phyloP scores from a whole-genome alignment of 2,113 vertebrate genomes.

The Eolophus roseicapilla region DNA sequence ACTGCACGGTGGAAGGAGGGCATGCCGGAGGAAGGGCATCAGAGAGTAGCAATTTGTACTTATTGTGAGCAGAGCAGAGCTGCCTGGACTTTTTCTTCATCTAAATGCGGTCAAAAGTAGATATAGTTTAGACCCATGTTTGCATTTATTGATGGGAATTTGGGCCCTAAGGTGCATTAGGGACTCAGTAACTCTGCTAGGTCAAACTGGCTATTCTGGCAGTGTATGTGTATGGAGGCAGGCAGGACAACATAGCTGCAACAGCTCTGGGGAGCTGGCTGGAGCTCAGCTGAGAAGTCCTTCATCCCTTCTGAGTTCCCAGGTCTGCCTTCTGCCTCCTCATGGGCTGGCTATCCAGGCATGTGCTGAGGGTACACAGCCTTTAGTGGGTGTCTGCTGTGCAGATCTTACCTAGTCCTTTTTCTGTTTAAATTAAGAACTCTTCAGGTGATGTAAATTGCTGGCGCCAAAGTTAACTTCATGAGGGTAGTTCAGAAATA shows the following conservation, averaged over 20 bases:
- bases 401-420: not conserved
- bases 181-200: not conserved
- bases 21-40: not conserved
- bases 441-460: not conserved
- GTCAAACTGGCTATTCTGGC: not conserved
- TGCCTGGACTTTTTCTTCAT: not conserved
- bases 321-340: not conserved
- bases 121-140: not conserved
- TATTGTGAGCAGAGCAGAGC: not conserved
- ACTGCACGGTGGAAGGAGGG: not conserved
- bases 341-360: not conserved
- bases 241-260: fast-evolving
- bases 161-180: not conserved
- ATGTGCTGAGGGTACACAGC: not conserved
- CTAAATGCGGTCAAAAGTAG: not conserved
- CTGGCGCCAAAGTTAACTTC: not conserved
- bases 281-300: not conserved
- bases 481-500: not conserved
- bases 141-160: not conserved
- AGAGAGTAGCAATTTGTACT: not conserved
- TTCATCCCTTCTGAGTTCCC: not conserved
- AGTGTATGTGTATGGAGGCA: fast-evolving
- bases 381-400: not conserved
- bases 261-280: not conserved
- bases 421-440: not conserved